Conservation (phyloP, 2,888 invertebrate genomes). For the Epinotia nisella region DNA sequence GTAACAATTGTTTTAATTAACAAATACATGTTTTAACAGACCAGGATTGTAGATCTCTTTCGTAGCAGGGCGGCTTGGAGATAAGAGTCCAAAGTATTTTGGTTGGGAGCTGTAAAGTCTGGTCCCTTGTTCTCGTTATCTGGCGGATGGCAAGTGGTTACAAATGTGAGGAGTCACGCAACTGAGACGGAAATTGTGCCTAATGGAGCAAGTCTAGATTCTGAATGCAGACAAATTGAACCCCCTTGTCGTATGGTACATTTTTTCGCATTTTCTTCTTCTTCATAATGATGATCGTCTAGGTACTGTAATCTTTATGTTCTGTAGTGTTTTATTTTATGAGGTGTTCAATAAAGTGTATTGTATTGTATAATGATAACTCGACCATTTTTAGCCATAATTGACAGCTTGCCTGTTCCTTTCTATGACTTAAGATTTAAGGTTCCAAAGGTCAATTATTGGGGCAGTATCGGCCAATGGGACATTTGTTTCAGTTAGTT, state of each 20-base stretch:
- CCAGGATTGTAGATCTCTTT: slow-evolving; percentile 18
- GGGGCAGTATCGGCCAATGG: no score
- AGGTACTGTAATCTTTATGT: no score
- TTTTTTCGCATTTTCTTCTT: background rate
- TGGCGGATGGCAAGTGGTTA: slow-evolving; percentile 60
- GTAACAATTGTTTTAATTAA: slow-evolving; percentile 67
- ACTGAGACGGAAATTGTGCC: slow-evolving; percentile 49
- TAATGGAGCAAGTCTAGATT: slow-evolving; percentile 51
- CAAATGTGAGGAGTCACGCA: slow-evolving; percentile 81
- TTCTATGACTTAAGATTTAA: no score
- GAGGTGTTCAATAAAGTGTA: no score
- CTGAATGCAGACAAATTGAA: slow-evolving; percentile 51
- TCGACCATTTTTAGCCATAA: background rate
- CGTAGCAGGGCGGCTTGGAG: background rate
- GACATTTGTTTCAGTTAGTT: no score
- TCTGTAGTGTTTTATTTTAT: no score
- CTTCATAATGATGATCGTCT: background rate
- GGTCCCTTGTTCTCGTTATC: slow-evolving; percentile 66
- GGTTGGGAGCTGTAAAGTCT: slow-evolving; percentile 30
- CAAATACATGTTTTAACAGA: slow-evolving; percentile 56
- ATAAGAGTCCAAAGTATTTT: slow-evolving; percentile 13
- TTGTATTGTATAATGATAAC: no score
- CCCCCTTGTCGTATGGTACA: background rate
- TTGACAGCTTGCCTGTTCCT: background rate
- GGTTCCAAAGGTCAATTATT: no score